Percentiles rank a stretch among this genome's conserved stretches.
phyloP scores from a whole-genome alignment of 2,797 vertebrate species.

The Craterocephalus amniculus region DNA sequence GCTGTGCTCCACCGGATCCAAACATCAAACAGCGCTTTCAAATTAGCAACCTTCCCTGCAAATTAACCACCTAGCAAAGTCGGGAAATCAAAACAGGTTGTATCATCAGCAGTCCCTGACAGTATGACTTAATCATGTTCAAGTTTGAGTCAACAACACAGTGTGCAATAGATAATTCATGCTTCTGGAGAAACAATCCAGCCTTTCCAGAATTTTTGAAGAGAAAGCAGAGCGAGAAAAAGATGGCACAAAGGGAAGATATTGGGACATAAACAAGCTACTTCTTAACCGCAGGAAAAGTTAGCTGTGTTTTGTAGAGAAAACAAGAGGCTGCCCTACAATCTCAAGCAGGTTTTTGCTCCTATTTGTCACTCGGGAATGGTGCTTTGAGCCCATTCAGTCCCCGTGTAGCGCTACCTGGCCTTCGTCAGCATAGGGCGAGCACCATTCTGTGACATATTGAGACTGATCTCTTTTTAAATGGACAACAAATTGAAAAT shows the following conservation, averaged over 20 bases:
- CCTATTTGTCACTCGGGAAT: conserved; percentile 30
- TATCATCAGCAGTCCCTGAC: conserved; percentile 47
- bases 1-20: conserved; percentile 46
- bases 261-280: conserved; percentile 43
- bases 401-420: conserved; percentile 40
- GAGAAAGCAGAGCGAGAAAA: conserved; percentile 22
- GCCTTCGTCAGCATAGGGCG: conserved; percentile 53
- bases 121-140: conserved; percentile 71
- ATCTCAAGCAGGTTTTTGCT: conserved; percentile 51
- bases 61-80: conserved; percentile 74
- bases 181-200: conserved; percentile 51
- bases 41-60: conserved; percentile 71
- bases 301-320: conserved; percentile 44
- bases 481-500: conserved; percentile 84
- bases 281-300: conserved; percentile 44
- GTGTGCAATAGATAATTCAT: conserved; percentile 72
- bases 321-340: conserved; percentile 59
- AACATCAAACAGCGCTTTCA: conserved; percentile 74
- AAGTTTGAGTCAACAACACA: conserved; percentile 74
- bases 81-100: conserved; percentile 64
- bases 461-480: conserved; percentile 84
- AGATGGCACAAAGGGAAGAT: conserved; percentile 19
- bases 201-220: conserved; percentile 36
- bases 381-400: conserved; percentile 18
- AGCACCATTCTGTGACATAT: conserved; percentile 73